Conservation (phyloP, 2,888 invertebrate species). For the Eupithecia vulgata region DNA sequence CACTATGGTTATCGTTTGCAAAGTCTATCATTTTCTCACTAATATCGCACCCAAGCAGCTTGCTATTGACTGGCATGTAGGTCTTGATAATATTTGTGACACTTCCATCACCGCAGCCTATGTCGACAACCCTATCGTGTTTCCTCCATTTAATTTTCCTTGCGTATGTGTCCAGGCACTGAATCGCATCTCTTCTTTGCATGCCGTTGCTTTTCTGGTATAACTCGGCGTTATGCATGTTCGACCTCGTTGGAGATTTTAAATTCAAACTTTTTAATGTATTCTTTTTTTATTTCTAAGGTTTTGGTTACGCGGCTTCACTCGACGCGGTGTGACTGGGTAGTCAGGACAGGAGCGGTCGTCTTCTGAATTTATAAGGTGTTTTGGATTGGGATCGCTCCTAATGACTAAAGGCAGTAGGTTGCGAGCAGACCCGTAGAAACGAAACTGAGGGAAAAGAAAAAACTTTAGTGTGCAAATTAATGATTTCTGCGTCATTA, state of each 20-base stretch:
- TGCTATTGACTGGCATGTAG: conserved; percentile 79
- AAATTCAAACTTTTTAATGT: not conserved
- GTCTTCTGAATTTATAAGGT: conserved; percentile 74
- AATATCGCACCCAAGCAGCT: conserved; percentile 87
- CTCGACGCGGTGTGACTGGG: conserved; percentile 70
- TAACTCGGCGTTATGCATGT: conserved; percentile 85
- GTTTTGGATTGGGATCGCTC: conserved; percentile 51
- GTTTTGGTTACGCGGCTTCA: conserved; percentile 60
- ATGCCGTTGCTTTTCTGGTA: conserved; percentile 88
- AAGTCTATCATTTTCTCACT: conserved; percentile 88
- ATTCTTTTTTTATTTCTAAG: conserved; percentile 44
- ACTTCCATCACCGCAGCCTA: conserved; percentile 90
- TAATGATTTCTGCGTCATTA: not conserved
- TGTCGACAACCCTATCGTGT: conserved; percentile 84
- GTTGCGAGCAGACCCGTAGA: conserved; percentile 40
- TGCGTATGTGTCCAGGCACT: conserved; percentile 86
- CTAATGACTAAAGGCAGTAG: conserved; percentile 14
- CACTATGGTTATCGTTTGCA: conserved; percentile 82
- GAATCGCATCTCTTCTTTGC: conserved; percentile 84
- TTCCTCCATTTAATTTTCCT: conserved; percentile 83
- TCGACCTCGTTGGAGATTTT: conserved; percentile 15
- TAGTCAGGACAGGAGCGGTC: conserved; percentile 62
- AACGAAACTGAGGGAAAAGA: conserved; percentile 12
- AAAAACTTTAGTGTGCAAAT: not conserved
- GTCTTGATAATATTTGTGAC: conserved; percentile 86